Evolutionary conservation across 2,113 vertebrate genomes (phyloP).

Genomic region (Puma concolor): DNA sequence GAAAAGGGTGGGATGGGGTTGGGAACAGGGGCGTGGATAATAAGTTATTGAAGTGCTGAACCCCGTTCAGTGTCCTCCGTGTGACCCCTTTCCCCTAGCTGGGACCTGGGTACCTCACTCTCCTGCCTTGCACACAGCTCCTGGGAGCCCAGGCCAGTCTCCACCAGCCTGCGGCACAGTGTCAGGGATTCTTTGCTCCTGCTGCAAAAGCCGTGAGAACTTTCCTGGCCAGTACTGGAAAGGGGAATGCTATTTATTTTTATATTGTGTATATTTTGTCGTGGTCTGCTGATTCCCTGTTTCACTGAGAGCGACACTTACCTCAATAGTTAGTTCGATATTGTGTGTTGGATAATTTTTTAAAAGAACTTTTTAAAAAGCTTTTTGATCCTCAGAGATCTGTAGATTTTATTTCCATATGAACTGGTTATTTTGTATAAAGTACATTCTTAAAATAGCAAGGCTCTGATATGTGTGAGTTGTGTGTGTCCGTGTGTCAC

Average conservation of each 20-base stretch:
- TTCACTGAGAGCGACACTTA: conserved; percentile 89
- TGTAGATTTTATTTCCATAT: conserved; percentile 93
- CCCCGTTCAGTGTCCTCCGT: neutral
- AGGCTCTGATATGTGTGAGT: conserved; percentile 76
- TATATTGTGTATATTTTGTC: conserved; percentile 91
- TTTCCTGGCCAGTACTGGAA: conserved; percentile 87
- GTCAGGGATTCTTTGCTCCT: conserved; percentile 82
- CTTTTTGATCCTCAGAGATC: conserved; percentile 87
- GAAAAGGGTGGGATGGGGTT: neutral
- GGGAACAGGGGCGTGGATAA: neutral
- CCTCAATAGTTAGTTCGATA: conserved; percentile 90
- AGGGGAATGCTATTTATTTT: conserved; percentile 91
- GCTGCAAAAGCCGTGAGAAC: conserved; percentile 81
- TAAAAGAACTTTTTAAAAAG: conserved; percentile 87
- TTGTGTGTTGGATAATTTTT: conserved; percentile 88
- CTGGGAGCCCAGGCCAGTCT: neutral
- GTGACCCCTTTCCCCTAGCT: neutral
- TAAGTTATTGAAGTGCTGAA: conserved; percentile 20
- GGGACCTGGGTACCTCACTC: conserved; percentile 55
- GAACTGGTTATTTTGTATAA: conserved; percentile 93
- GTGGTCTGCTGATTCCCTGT: conserved; percentile 88
- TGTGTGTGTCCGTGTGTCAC: conserved; percentile 75
- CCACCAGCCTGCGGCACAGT: conserved; percentile 66
- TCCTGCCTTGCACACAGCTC: conserved; percentile 51
- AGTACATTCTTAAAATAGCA: conserved; percentile 90